Evolutionary conservation across 2,113 vertebrate genomes (phyloP), one percentile per base, ranked within the genome.

Genomic region (Xenopus laevis): DNA sequence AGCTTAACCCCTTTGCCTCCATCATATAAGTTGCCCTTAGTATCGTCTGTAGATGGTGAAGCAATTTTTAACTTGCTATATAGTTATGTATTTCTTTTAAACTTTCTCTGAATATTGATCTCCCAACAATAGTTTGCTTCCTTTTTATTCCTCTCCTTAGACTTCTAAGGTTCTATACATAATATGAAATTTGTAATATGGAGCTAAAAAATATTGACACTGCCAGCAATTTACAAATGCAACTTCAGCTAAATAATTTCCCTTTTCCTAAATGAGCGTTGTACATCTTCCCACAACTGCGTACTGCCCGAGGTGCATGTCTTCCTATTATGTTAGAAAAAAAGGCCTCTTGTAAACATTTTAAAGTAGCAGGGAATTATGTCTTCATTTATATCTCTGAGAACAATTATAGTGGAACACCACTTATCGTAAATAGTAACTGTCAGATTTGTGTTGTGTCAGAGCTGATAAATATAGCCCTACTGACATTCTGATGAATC

Each of bases 381-480:
- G 81, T 90, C 89, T 86, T 87, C 80, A 84, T 87, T 90, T 87
- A 88, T 86, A 85, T 87, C 83, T 86, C 86, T 91, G 88, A 87
- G 89, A 90, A 90, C 86, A 88, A 89, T 90, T 90, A 92, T 83
- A 84, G 81, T 81, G 83, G 86, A 90, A 87, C 47, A 17, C 83
- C 90, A 91, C 87, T 92, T 92, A 90, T 89, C 85, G 87, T 85
- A 87, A 90, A 92, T 81, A 85, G 71, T 89, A 87, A 90, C 89
- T 89, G 88, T 91, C 89, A 91, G 82, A 84, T 87, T 90, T 91
- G 33, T 90, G 86, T 90, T 45, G 90, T 86, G 83, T 90, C 88
- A 88, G 88, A 91, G 84, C 90, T 90, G 82, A 84, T 90, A 91
- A 92, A 91, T 90, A 90, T 83, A 89, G 87, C 86, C 89, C 85